These are phyloP conservation scores for Chalcosyrphus nemorum DNA, from an alignment of 2,888 invertebrate species.

Conservation along the genomic window DNA sequence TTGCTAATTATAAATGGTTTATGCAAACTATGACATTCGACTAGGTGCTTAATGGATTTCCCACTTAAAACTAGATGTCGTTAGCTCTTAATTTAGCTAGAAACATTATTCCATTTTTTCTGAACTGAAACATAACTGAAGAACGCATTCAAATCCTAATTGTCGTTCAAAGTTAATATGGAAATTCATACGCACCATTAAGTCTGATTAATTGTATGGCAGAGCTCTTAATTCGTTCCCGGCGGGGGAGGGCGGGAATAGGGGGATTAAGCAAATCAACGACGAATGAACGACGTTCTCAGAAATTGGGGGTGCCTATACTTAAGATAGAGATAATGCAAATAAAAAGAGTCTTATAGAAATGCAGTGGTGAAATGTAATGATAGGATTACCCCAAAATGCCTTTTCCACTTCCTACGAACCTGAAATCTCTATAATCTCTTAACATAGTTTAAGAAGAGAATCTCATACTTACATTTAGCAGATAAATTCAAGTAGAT, in stretches of 20 bases:
- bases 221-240: slow-evolving; percentile 21
- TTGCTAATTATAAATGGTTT: no score
- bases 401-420: neutral
- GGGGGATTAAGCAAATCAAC: slow-evolving; percentile 24
- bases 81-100: no score
- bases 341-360: neutral
- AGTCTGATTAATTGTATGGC: slow-evolving; percentile 30
- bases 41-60: no score
- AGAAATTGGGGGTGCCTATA: neutral
- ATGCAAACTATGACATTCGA: no score
- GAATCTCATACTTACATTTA: slow-evolving; percentile 79
- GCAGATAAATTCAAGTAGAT: slow-evolving; percentile 82
- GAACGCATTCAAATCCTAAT: neutral
- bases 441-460: slow-evolving; percentile 9
- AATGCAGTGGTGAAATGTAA: slow-evolving; percentile 16
- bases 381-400: neutral
- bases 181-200: slow-evolving; percentile 24
- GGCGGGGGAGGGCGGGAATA: neutral
- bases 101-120: no score
- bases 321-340: neutral
- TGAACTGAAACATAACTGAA: neutral
- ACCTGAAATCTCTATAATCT: neutral
- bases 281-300: neutral
- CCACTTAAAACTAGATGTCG: no score
- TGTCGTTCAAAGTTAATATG: neutral